A percentile compares a stretch with the other conserved stretches of the same genome.
Conservation (phyloP, 2,888 invertebrate genomes). For the Capitulum mitella region DNA sequence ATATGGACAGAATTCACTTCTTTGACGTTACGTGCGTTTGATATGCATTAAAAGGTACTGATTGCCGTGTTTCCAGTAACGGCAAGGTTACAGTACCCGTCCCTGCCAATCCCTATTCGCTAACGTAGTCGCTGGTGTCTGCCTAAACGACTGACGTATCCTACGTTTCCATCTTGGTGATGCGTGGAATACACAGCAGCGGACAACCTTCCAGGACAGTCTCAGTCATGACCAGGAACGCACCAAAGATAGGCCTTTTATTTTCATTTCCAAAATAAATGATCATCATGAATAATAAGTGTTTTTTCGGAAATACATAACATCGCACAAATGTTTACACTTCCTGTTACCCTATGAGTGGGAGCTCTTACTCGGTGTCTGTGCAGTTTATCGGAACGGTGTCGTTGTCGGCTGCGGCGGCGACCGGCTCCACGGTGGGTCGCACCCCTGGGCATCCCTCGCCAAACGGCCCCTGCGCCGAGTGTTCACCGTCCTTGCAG, state of each 20-base stretch:
- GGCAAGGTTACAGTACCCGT: no score
- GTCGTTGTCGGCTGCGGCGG: conserved; percentile 63
- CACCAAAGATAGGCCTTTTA: no score
- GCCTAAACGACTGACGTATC: no score
- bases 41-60: no score
- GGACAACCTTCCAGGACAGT: not conserved
- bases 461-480: conserved; percentile 59
- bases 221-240: no score
- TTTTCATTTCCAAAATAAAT: not conserved
- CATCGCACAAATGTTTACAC: not conserved
- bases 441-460: conserved; percentile 72
- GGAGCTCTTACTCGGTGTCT: not conserved
- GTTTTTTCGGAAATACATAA: not conserved
- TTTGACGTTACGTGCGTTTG: no score
- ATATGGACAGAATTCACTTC: no score
- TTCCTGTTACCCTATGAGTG: no score
- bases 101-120: no score
- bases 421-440: conserved; percentile 77
- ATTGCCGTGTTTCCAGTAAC: no score
- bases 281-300: not conserved
- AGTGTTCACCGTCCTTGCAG: conserved; percentile 38
- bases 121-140: no score
- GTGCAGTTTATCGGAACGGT: conserved; percentile 47
- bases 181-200: not conserved
- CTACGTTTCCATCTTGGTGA: no score